Evolutionary conservation across 2,888 invertebrate species (phyloP), one percentile per base, ranked within the genome.

Genomic region (Sesamia inferens): DNA sequence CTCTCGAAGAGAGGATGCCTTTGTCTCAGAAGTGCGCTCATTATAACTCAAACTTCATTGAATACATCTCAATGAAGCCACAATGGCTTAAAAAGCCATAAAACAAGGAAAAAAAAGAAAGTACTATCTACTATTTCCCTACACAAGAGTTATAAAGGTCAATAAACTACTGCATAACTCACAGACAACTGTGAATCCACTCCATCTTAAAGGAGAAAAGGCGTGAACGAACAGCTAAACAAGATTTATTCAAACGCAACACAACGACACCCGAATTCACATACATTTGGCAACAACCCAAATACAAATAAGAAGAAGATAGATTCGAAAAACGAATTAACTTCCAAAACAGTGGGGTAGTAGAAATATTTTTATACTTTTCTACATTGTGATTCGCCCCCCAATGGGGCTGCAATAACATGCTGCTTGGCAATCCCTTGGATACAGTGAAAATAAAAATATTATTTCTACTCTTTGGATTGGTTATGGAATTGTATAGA

Each of bases 391-490:
- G 62, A 78, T 78, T 88, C 85, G 79, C 86, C 85, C 86, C 85
- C 83, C 79, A 85, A 79, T 85, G 85, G 85, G 82, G 81, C 73
- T 89, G 90, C 90, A 90, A 93, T 92, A 92, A 92, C 92, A 91
- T 85, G 86, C 88, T 85, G 89, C 88, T 92, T 93, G 93, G 92
- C 93, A 92, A 90, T 88, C 88, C 88, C 89, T 88, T 88, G 89
- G 88, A 88, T 87, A 88, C 88, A 87, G 88, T 88, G 81, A 84
- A 90, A 91, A 92, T 91, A 91, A 91, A 92, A 91, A 92, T 92
- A 91, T 91, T 89, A 88, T 85, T 78, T 73, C 72, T 74, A 87
- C 88, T 82, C 77, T 85, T 87, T 78, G 76, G 85, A 87, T 86
- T 87, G 88, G 88, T 88, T 89, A 84, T 48, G 72, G 78, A 90